Conservation (phyloP, 2,888 invertebrate genomes). For the Melieria crassipennis region DNA sequence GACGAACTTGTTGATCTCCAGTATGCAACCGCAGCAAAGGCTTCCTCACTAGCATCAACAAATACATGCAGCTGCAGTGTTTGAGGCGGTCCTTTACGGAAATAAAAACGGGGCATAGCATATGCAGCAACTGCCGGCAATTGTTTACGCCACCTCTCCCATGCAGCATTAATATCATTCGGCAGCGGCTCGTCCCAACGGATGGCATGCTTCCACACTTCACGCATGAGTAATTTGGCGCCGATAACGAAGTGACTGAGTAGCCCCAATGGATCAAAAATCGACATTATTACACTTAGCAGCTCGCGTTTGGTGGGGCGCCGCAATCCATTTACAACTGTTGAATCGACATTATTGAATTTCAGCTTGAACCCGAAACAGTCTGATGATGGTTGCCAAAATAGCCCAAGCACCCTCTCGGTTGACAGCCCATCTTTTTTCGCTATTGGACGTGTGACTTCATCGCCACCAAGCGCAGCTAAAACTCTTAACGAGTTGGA, state of each 20-base stretch:
- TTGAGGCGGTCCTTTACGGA: neutral
- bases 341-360: constrained; percentile 8
- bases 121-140: constrained; percentile 4
- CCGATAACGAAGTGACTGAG: neutral
- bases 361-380: constrained; percentile 20
- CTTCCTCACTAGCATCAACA: constrained; percentile 31
- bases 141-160: constrained; percentile 28
- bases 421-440: neutral
- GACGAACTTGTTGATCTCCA: constrained; percentile 11
- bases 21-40: constrained; percentile 29
- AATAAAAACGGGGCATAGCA: constrained; percentile 25
- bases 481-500: constrained; percentile 29
- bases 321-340: neutral
- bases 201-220: constrained; percentile 1
- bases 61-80: constrained; percentile 30
- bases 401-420: constrained; percentile 21
- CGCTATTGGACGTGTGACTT: constrained; percentile 3
- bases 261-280: constrained; percentile 11
- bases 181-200: constrained; percentile 2
- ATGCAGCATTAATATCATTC: constrained; percentile 11
- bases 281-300: constrained; percentile 9
- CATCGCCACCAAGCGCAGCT: constrained; percentile 7
- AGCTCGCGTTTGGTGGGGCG: constrained; percentile 1
- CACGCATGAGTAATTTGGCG: constrained; percentile 1
- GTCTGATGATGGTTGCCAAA: constrained; percentile 25